Conservation (phyloP, 2,797 vertebrate genomes). For the Sternotherus odoratus region DNA sequence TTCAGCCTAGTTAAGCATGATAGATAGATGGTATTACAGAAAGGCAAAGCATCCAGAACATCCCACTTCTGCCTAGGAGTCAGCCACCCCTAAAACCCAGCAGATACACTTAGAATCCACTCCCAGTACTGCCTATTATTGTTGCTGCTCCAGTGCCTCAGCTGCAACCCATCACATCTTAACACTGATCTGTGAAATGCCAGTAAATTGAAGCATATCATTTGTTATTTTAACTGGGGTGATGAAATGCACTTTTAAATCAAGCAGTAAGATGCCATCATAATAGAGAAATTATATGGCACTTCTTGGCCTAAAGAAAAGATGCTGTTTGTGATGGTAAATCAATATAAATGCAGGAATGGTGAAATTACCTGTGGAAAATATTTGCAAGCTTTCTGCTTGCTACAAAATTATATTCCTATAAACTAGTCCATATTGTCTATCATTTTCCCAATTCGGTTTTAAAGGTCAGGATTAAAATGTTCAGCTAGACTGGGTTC, state of each 20-base stretch:
- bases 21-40: neutral
- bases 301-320: neutral
- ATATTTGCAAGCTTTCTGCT: neutral
- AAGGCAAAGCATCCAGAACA: neutral
- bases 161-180: neutral
- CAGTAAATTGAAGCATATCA: neutral
- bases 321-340: neutral
- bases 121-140: neutral
- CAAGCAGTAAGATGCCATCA: neutral
- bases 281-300: neutral
- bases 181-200: neutral
- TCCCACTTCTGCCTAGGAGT: neutral
- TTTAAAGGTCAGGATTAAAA: conserved; percentile 7
- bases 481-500: neutral
- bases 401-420: neutral
- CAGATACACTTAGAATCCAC: neutral
- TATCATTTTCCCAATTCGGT: neutral
- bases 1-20: neutral
- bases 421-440: neutral
- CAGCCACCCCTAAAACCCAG: neutral
- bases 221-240: neutral
- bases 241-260: neutral
- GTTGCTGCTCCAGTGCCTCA: rapidly evolving
- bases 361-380: neutral
- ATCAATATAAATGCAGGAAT: neutral